phyloP scores from a whole-genome alignment of 2,888 invertebrate species.

The Macrosoma leucophasiata region DNA sequence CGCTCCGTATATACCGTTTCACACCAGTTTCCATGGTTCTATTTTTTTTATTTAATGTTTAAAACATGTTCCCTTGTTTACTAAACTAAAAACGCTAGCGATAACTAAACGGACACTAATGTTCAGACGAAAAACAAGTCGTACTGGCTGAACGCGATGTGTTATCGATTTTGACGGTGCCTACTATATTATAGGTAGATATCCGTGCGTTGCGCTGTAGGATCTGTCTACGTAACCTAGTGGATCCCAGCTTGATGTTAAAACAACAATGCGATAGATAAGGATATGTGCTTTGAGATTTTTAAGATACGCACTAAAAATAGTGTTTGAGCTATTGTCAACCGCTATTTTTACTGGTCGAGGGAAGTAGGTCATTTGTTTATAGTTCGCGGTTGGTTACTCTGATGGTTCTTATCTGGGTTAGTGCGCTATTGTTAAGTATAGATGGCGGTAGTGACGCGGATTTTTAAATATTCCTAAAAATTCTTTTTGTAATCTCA shows the following conservation, averaged over 20 bases:
- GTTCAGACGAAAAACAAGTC: constrained; percentile 46
- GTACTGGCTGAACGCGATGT: constrained; percentile 40
- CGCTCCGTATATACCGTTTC: constrained; percentile 66
- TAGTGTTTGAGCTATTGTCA: constrained; percentile 72
- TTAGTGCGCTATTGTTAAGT: constrained; percentile 20
- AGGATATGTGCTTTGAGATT: constrained; percentile 53
- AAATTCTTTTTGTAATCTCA: too few species aligned
- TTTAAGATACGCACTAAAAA: constrained; percentile 67
- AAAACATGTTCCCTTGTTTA: constrained; percentile 70
- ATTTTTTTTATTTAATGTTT: constrained; percentile 36
- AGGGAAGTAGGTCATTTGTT: constrained; percentile 67
- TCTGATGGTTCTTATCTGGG: constrained; percentile 32
- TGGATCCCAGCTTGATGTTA: constrained; percentile 23
- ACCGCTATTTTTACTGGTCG: constrained; percentile 67
- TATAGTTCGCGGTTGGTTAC: constrained; percentile 34
- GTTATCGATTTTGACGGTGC: constrained; percentile 37
- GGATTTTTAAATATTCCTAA: too few species aligned
- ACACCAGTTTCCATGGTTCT: constrained; percentile 55
- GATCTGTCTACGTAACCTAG: constrained; percentile 21
- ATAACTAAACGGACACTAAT: constrained; percentile 53
- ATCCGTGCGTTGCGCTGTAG: constrained; percentile 48
- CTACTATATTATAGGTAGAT: constrained; percentile 31
- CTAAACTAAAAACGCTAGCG: constrained; percentile 62
- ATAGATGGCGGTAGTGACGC: constrained; percentile 40
- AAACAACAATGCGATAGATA: constrained; percentile 40